Percentiles rank a stretch among this genome's conserved stretches.
Evolutionary conservation across 1,140 invertebrate species (phyloP).

Genomic region (Delia radicum): DNA sequence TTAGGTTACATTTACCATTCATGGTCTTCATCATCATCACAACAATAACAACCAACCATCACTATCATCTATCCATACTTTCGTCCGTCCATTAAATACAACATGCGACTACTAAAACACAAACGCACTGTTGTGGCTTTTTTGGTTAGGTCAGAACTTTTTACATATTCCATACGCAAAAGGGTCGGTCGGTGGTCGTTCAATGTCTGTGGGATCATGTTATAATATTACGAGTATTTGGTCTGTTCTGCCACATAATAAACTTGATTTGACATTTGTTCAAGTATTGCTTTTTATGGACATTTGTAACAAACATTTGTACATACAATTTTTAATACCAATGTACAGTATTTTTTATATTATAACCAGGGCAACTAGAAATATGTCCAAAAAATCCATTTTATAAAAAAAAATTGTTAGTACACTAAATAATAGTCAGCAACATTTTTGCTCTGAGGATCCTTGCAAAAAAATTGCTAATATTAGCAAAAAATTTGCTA

Average conservation of each 20-base stretch:
- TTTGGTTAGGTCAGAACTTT: neutral
- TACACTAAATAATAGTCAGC: too few relatives aligned
- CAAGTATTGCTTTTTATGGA: neutral
- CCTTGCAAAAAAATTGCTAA: too few relatives aligned
- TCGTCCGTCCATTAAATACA: neutral
- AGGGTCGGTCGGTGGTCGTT: neutral
- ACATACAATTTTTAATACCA: too few relatives aligned
- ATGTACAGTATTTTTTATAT: too few relatives aligned
- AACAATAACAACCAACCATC: too few relatives aligned
- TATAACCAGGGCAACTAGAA: too few relatives aligned
- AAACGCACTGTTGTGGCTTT: conserved; percentile 2
- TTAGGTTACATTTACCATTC: neutral
- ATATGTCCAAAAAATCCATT: too few relatives aligned
- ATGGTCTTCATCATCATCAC: neutral
- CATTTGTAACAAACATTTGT: too few relatives aligned
- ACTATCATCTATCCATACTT: neutral
- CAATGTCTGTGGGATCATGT: neutral
- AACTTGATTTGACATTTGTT: conserved; percentile 5
- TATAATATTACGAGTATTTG: neutral
- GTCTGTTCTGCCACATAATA: neutral
- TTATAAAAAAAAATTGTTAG: too few relatives aligned
- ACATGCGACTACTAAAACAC: conserved; percentile 6
- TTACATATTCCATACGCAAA: neutral
- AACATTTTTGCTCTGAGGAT: too few relatives aligned
- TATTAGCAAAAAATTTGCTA: too few relatives aligned